Base-by-base conservation (phyloP, 2,113 vertebrate genomes). In the Perca fluviatilis region DNA sequence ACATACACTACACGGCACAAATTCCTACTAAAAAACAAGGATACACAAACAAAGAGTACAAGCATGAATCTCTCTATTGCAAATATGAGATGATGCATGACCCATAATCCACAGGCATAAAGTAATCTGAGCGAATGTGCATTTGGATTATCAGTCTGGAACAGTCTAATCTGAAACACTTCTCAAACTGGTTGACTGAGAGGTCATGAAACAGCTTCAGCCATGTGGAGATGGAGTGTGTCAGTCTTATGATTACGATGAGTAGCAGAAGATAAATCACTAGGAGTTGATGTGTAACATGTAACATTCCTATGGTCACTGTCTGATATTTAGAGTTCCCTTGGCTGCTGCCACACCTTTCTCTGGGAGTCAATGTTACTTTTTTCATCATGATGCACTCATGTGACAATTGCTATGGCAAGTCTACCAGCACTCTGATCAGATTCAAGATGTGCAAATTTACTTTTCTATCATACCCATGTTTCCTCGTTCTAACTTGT, bases 101-200 rank as follows among this genome's bases (percentile, higher is more conserved):
- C 65, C 57, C 61, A 73, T 92, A 89, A 93, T 94, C 90, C 74
- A 15, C 80, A 19, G 60, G 64, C 79, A 89, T 68, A 43, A 89
- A 86, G 86, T 92, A 92, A 93, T 91, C 89, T 91, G 90, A 88
- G 80, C 54, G 23, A 88, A 90, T 86, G 82, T 91, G 85, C 91
- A 86, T 92, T 91, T 92, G 88, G 92, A 93, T 94, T 92, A 93
- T 83, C 54, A 79, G 54, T 90, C 77, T 90, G 78, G 60, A 77
- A 85, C 51, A 27, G 54, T 90, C 70, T 90, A 88, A 92, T 92
- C 83, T 89, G 49, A 88, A 82, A 89, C 85, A 71, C 82, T 80
- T 92, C 76, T 81, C 51, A 51, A 4, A 61, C 72, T 70, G 66
- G 40, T 81, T 70, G 64, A 86, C 40, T 74, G 76, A 71, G 51